Conservation (phyloP, 2,888 invertebrate species). For the Coleophora deauratella region DNA sequence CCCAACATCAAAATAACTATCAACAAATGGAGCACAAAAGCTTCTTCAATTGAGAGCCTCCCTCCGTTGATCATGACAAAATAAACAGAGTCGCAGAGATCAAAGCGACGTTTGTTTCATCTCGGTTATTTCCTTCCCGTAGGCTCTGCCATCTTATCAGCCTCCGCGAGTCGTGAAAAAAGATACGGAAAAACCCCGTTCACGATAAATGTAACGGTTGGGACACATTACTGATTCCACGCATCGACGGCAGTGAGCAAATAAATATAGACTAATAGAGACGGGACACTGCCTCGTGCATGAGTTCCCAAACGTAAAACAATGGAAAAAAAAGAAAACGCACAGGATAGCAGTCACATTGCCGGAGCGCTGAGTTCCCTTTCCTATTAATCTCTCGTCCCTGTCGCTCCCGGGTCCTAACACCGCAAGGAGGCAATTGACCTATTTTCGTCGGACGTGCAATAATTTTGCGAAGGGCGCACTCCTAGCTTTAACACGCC, state of each 20-base stretch:
- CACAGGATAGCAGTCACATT: conserved; percentile 45
- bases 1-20: conserved; percentile 1
- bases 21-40: conserved; percentile 17
- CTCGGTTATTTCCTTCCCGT: conserved; percentile 35
- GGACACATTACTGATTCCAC: conserved; percentile 37
- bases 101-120: conserved; percentile 42
- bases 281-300: conserved; percentile 22
- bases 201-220: conserved; percentile 22
- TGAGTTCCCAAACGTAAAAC: conserved; percentile 40
- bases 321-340: conserved; percentile 42
- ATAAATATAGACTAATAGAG: conserved; percentile 32
- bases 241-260: conserved; percentile 23
- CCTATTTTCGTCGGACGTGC: conserved; percentile 67
- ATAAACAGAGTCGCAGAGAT: conserved; percentile 32
- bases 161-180: conserved; percentile 12
- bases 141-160: conserved; percentile 19
- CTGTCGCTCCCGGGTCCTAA: conserved; percentile 48
- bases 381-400: conserved; percentile 34
- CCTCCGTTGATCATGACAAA: conserved; percentile 31
- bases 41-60: conserved; percentile 19
- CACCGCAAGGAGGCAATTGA: conserved; percentile 61
- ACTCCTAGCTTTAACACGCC: conserved; percentile 43
- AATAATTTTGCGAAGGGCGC: conserved; percentile 64
- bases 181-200: conserved; percentile 12
- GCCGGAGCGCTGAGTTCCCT: conserved; percentile 68